Conservation (phyloP, 2,888 invertebrate species). For the Brachylomia viminalis region DNA sequence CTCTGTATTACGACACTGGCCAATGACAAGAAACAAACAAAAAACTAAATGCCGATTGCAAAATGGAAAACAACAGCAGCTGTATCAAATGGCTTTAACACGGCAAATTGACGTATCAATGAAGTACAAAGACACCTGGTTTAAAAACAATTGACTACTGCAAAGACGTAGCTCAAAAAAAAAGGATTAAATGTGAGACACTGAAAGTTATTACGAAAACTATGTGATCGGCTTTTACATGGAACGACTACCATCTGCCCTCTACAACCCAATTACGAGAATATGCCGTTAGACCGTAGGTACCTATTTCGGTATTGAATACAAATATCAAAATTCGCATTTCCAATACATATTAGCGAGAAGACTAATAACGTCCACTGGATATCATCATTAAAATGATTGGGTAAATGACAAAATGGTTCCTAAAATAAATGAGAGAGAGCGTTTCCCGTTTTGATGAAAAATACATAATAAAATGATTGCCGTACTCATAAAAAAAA, state of each 20-base stretch:
- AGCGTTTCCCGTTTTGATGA: not conserved
- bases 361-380: not conserved
- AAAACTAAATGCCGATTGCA: too few relatives aligned
- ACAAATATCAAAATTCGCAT: not conserved
- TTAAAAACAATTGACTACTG: too few relatives aligned
- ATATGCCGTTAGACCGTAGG: not conserved
- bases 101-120: too few relatives aligned
- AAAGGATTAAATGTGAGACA: not conserved
- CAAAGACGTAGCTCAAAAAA: too few relatives aligned
- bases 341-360: not conserved
- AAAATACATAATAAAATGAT: not conserved
- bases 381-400: slow-evolving; percentile 18
- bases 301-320: not conserved
- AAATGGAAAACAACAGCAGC: too few relatives aligned
- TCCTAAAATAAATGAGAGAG: not conserved
- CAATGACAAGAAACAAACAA: too few relatives aligned
- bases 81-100: too few relatives aligned
- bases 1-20: too few relatives aligned
- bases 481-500: not conserved
- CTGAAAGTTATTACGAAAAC: too few relatives aligned
- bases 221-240: not conserved
- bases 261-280: slow-evolving; percentile 2
- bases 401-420: not conserved
- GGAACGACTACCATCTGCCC: not conserved
- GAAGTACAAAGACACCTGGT: too few relatives aligned